A percentile compares a stretch with the other conserved stretches of the same genome.
phyloP scores from a whole-genome alignment of 1,140 invertebrate species.

The Neoseiulus cucumeris region DNA sequence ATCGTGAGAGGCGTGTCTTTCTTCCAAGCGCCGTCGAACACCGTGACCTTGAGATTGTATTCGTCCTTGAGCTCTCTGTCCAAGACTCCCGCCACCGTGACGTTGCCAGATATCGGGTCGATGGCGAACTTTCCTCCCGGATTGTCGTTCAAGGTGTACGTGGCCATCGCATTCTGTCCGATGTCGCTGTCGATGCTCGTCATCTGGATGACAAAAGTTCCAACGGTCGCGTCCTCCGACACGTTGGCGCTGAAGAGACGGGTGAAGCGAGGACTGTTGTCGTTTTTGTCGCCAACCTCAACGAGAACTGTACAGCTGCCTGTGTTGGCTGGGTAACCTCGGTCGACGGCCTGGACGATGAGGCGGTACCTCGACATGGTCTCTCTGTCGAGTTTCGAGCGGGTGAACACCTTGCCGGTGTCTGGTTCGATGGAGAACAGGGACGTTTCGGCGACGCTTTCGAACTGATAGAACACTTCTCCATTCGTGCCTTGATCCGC shows the following conservation, averaged over 20 bases:
- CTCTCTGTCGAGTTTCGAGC: constrained; percentile 62
- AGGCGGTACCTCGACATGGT: constrained; percentile 58
- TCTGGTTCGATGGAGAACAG: constrained; percentile 53
- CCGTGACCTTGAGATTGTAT: constrained; percentile 64
- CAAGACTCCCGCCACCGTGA: constrained; percentile 59
- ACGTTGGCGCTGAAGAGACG: constrained; percentile 78
- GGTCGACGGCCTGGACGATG: constrained; percentile 62
- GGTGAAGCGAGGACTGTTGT: constrained; percentile 81
- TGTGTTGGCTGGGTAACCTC: constrained; percentile 55
- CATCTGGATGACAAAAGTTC: constrained; percentile 72
- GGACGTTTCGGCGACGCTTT: constrained; percentile 29
- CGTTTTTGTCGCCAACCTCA: constrained; percentile 72
- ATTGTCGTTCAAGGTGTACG: constrained; percentile 69
- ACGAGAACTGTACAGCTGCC: constrained; percentile 65
- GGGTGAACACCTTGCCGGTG: constrained; percentile 65
- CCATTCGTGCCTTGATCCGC: constrained; percentile 69
- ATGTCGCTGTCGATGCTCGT: constrained; percentile 74
- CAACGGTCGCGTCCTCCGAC: constrained; percentile 79
- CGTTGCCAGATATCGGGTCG: constrained; percentile 64
- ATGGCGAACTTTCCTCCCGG: constrained; percentile 70
- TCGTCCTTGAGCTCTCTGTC: constrained; percentile 76
- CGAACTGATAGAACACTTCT: constrained; percentile 51
- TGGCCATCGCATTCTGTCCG: constrained; percentile 64
- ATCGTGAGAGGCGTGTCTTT: constrained; percentile 70
- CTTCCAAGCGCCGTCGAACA: constrained; percentile 68